A percentile compares a stretch with the other conserved stretches of the same genome.
phyloP scores from a whole-genome alignment of 2,797 vertebrate genomes.

The Lacerta viridis region DNA sequence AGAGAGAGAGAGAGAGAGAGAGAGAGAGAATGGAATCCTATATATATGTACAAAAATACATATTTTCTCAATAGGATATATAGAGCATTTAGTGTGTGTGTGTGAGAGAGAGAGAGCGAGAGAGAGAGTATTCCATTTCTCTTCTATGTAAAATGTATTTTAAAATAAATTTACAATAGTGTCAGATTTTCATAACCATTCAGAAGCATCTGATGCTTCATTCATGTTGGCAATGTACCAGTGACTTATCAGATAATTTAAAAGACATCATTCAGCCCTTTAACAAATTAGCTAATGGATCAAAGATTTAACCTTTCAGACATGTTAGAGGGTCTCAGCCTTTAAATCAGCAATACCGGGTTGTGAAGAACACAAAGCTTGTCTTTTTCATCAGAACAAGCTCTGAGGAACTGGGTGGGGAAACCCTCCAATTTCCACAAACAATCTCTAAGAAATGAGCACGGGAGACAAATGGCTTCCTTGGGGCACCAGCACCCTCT shows the following conservation, averaged over 20 bases:
- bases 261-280: neutral
- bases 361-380: neutral
- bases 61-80: neutral
- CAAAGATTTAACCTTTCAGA: neutral
- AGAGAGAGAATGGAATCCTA: neutral
- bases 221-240: neutral
- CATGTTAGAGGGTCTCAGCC: neutral
- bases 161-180: neutral
- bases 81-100: neutral
- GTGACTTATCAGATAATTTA: neutral
- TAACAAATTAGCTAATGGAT: slow-evolving; percentile 5
- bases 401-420: slow-evolving; percentile 42
- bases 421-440: slow-evolving; percentile 67
- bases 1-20: too few species aligned
- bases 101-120: too few species aligned
- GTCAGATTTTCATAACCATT: slow-evolving; percentile 1
- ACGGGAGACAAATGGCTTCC: slow-evolving; percentile 68
- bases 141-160: neutral
- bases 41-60: too few species aligned
- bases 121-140: too few species aligned
- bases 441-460: slow-evolving; percentile 71
- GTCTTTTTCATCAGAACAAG: slow-evolving; percentile 56
- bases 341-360: neutral
- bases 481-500: slow-evolving; percentile 68
- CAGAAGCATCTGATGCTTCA: neutral